Percentiles rank a stretch among this genome's conserved stretches.
Conservation (phyloP, 1,140 invertebrate species). For the Neoseiulus cucumeris region DNA sequence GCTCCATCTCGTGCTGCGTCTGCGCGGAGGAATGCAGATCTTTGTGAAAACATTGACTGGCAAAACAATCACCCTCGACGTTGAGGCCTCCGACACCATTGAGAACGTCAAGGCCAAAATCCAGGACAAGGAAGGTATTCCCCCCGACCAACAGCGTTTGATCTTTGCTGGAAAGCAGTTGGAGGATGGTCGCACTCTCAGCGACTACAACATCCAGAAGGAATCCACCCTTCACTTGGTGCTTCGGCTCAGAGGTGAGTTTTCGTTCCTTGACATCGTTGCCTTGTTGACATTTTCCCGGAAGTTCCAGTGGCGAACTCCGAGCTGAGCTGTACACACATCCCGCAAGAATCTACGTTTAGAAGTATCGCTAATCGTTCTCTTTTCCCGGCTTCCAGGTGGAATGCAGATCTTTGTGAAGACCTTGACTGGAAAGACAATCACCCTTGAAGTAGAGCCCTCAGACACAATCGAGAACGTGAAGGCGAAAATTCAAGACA, state of each 20-base stretch:
- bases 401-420: conserved; percentile 36
- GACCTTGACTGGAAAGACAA: conserved; percentile 35
- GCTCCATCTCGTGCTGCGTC: conserved; percentile 28
- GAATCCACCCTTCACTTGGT: conserved; percentile 34
- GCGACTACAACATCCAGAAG: conserved; percentile 49
- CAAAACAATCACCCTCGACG: conserved; percentile 35
- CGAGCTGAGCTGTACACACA: no score
- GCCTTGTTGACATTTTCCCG: no score
- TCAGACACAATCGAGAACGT: conserved; percentile 85
- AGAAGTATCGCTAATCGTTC: no score
- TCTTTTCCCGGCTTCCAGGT: background rate
- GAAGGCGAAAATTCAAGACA: conserved; percentile 67
- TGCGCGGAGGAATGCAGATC: conserved; percentile 32
- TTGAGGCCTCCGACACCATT: conserved; percentile 53
- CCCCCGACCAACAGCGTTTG: conserved; percentile 33
- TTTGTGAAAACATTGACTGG: conserved; percentile 35
- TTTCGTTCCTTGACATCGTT: conserved; percentile 27
- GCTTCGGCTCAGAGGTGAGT: conserved; percentile 28
- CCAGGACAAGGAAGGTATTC: conserved; percentile 41
- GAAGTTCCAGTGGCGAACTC: no score
- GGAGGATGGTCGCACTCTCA: conserved; percentile 35
- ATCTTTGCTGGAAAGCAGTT: conserved; percentile 37
- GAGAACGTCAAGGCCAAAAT: conserved; percentile 89
- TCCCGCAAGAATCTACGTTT: no score
- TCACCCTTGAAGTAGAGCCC: conserved; percentile 32